These are phyloP conservation scores for Drosophila nannoptera DNA, from an alignment of 1,140 invertebrate genomes.

Conservation along the genomic window DNA sequence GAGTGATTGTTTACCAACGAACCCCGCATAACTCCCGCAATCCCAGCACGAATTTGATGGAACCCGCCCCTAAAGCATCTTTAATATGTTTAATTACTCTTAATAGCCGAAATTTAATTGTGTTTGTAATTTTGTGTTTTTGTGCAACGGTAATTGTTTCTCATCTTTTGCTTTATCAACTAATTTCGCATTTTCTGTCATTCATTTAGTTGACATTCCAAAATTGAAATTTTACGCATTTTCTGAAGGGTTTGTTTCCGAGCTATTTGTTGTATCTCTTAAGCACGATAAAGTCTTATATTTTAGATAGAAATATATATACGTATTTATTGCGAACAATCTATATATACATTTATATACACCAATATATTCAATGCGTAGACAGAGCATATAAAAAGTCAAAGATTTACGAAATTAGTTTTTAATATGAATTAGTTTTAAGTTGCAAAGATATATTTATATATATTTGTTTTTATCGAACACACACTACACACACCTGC, in stretches of 20 bases:
- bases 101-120: not conserved
- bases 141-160: slow-evolving; percentile 20
- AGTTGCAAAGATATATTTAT: slow-evolving; percentile 19
- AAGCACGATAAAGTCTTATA: slow-evolving; percentile 17
- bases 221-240: slow-evolving; percentile 21
- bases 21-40: slow-evolving; percentile 14
- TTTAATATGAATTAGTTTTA: slow-evolving; percentile 52
- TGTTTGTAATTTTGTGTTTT: too few species aligned
- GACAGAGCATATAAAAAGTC: slow-evolving; percentile 37
- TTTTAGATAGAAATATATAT: slow-evolving; percentile 6
- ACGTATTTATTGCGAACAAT: slow-evolving; percentile 4
- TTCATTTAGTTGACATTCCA: slow-evolving; percentile 68
- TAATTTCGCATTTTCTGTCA: slow-evolving; percentile 42
- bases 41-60: slow-evolving; percentile 7
- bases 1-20: slow-evolving; percentile 12
- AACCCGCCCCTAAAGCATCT: slow-evolving; percentile 34
- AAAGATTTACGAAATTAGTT: slow-evolving; percentile 55
- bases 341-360: not conserved
- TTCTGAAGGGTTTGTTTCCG: slow-evolving; percentile 12
- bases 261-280: slow-evolving; percentile 18
- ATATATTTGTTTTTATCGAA: slow-evolving; percentile 45
- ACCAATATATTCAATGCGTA: slow-evolving; percentile 34
- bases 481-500: slow-evolving; percentile 28
- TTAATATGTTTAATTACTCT: slow-evolving; percentile 20
- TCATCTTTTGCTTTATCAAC: not conserved